These are phyloP conservation scores for Venturia canescens DNA, from an alignment of 1,140 invertebrate species.

Conservation along the genomic window DNA sequence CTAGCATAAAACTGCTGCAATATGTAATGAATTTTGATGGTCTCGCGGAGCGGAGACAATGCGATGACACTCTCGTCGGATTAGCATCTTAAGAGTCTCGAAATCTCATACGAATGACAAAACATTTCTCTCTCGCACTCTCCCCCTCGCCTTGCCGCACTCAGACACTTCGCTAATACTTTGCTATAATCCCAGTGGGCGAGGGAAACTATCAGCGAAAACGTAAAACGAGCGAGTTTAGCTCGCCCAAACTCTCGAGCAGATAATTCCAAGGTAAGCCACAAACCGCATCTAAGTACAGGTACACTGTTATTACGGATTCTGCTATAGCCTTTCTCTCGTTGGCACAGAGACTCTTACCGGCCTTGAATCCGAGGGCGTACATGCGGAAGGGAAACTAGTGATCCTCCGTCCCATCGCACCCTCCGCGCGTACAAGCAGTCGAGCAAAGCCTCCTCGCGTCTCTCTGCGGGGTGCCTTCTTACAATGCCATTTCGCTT, in stretches of 20 bases:
- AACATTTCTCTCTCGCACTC: background rate
- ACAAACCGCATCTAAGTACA: constrained; percentile 40
- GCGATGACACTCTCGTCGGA: background rate
- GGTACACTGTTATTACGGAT: constrained; percentile 20
- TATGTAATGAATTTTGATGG: background rate
- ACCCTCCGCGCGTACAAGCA: background rate
- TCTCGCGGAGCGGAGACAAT: background rate
- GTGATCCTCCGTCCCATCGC: background rate
- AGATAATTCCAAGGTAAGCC: constrained; percentile 43
- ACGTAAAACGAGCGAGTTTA: background rate
- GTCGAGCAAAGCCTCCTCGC: background rate
- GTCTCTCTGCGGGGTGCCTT: background rate
- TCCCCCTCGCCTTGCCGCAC: background rate
- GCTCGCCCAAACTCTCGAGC: constrained; percentile 28
- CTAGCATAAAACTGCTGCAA: background rate
- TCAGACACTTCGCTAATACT: constrained; percentile 7
- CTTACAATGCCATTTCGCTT: no score
- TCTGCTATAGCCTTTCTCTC: constrained; percentile 5
- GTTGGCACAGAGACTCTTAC: background rate
- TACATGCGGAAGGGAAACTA: background rate
- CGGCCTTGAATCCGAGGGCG: background rate
- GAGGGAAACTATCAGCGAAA: constrained; percentile 5
- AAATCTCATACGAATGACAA: background rate
- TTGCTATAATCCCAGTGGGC: background rate
- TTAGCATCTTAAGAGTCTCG: background rate